A percentile compares a stretch with the other conserved stretches of the same genome.
Evolutionary conservation across 2,113 vertebrate species (phyloP).

Genomic region (Tachycineta bicolor): DNA sequence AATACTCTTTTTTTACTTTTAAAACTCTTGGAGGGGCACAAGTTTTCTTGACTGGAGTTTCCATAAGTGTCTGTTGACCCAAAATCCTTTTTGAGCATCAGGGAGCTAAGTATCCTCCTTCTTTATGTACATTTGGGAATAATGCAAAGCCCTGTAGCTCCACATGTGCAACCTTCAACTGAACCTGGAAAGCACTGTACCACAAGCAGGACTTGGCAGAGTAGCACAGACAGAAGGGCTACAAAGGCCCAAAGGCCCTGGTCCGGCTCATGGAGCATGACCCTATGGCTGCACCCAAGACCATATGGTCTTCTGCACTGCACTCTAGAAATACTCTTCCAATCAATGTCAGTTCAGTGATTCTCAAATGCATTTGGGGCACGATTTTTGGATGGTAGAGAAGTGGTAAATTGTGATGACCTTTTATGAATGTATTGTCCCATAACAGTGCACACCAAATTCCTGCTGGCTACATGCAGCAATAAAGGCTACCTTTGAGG

Average conservation of each 20-base stretch:
- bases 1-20: background rate
- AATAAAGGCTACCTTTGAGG: background rate
- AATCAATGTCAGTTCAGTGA: background rate
- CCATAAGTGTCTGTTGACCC: background rate
- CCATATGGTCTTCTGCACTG: background rate
- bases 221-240: background rate
- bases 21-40: background rate
- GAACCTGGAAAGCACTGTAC: background rate
- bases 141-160: background rate
- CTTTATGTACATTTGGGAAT: background rate
- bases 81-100: background rate
- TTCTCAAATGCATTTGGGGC: background rate
- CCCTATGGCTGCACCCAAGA: fast-evolving
- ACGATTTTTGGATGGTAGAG: background rate
- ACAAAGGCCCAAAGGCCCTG: background rate
- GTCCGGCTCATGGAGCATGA: background rate
- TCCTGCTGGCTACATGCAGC: background rate
- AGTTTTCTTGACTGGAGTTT: background rate
- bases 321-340: background rate
- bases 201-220: background rate
- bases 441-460: background rate
- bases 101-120: background rate
- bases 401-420: background rate
- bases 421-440: background rate
- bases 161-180: background rate